Evolutionary conservation across 2,797 vertebrate genomes (phyloP).

Genomic region (Bovichtus diacanthus): DNA sequence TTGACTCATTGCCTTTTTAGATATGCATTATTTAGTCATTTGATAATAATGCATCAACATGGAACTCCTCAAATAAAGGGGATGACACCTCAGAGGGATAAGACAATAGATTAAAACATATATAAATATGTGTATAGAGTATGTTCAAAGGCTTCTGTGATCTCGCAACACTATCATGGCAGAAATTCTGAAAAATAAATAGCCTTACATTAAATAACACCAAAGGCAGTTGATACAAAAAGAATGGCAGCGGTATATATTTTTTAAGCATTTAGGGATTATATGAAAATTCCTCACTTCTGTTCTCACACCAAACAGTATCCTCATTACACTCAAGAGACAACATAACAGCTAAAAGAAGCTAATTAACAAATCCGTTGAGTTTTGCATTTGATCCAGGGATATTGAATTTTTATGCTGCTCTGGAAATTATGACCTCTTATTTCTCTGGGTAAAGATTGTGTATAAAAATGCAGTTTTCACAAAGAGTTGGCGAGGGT

Average conservation of each 20-base stretch:
- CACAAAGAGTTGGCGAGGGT: slow-evolving; percentile 31
- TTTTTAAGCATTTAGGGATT: slow-evolving; percentile 36
- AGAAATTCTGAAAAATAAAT: slow-evolving; percentile 2
- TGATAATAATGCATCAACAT: neutral
- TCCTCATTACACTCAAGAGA: slow-evolving; percentile 40
- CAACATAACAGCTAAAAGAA: slow-evolving; percentile 47
- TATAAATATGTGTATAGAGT: neutral
- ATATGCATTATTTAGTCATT: neutral
- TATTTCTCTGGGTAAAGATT: slow-evolving; percentile 47
- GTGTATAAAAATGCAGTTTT: slow-evolving; percentile 40
- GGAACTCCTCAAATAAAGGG: neutral
- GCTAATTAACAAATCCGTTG: slow-evolving; percentile 49
- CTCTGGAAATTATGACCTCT: slow-evolving; percentile 25
- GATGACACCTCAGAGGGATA: neutral
- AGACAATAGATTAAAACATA: neutral
- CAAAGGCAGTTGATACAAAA: slow-evolving; percentile 1
- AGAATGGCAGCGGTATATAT: slow-evolving; percentile 3
- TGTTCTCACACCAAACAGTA: slow-evolving; percentile 43
- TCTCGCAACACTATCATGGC: neutral
- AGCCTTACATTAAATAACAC: neutral
- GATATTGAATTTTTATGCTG: slow-evolving; percentile 35
- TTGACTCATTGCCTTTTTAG: neutral
- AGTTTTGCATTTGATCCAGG: slow-evolving; percentile 41
- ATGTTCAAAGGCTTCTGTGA: neutral
- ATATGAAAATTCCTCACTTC: slow-evolving; percentile 35